Evolutionary conservation across 2,113 vertebrate genomes (phyloP), one percentile per base, ranked within the genome.

Genomic region (Callospermophilus lateralis): DNA sequence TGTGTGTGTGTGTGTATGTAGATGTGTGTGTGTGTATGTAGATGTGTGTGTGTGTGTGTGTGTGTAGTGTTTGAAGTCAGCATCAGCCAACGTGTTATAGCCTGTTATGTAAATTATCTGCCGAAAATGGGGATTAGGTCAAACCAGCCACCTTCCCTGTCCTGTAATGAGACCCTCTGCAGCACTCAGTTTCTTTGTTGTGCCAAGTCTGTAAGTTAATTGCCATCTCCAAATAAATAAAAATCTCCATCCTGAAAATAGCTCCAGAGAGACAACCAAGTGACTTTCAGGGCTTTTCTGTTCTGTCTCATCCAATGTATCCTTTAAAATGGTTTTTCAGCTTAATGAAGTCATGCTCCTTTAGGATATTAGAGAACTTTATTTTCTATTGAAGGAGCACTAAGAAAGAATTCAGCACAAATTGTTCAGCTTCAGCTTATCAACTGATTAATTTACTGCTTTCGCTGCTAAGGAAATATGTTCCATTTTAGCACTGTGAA

Each of bases 371-470:
- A 98, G 97, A 97, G 97, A 98, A 97, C 39, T 84, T 85, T 68
- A 84, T 93, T 97, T 98, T 92, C 92, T 94, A 95, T 55, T 89
- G 96, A 98, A 98, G 96, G 89, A 94, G 76, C 95, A 98, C 94
- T 97, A 97, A 97, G 88, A 96, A 98, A 97, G 93, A 97, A 96
- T 97, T 98, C 97, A 96, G 92, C 70, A 97, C 95, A 97, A 98
- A 98, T 96, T 97, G 97, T 93, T 98, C 94, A 94, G 85, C 97
- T 96, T 97, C 95, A 95, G 98, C 86, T 97, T 98, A 98, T 97
- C 98, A 98, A 84, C 79, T 96, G 97, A 98, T 98, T 98, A 98
- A 98, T 98, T 98, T 97, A 98, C 96, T 98, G 97, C 97, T 97
- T 98, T 97, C 72, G 77, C 65, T 96, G 95, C 97, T 98, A 97